Percentiles rank a stretch among this genome's conserved stretches.
Evolutionary conservation across 2,797 vertebrate genomes (phyloP).

Genomic region (Knipowitschia caucasica): DNA sequence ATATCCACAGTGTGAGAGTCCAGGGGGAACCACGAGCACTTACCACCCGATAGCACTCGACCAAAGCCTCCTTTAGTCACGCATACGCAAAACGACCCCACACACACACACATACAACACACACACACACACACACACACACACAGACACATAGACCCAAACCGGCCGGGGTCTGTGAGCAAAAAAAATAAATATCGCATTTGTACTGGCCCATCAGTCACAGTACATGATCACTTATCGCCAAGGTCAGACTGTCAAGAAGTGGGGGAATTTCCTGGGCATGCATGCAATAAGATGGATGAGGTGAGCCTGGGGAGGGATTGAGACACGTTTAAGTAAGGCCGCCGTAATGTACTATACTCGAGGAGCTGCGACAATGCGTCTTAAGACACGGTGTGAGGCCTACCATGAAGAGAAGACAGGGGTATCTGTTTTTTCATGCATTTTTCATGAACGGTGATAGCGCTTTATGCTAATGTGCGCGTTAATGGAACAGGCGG

Average conservation of each 20-base stretch:
- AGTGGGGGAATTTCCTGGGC: conserved; percentile 18
- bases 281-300: conserved; percentile 14
- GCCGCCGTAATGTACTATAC: conserved; percentile 16
- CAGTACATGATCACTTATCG: conserved; percentile 43
- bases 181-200: conserved; percentile 33
- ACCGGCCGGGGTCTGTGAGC: conserved; percentile 34
- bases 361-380: conserved; percentile 37
- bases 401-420: conserved; percentile 39
- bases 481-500: conserved; percentile 41
- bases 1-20: conserved; percentile 37
- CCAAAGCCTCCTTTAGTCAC: conserved; percentile 35
- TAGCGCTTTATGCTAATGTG: conserved; percentile 52
- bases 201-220: conserved; percentile 44
- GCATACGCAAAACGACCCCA: conserved; percentile 1
- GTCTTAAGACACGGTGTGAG: conserved; percentile 42
- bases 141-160: no score
- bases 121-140: no score
- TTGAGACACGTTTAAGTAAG: background rate
- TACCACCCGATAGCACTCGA: conserved; percentile 64
- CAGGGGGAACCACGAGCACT: conserved; percentile 52
- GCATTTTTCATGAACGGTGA: conserved; percentile 56
- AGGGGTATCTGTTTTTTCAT: conserved; percentile 46
- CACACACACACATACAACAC: conserved; percentile 11
- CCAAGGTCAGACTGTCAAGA: conserved; percentile 47
- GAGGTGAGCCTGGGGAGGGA: conserved; percentile 9